phyloP scores from a whole-genome alignment of 2,797 vertebrate genomes.

The Gymnothorax reevesii region DNA sequence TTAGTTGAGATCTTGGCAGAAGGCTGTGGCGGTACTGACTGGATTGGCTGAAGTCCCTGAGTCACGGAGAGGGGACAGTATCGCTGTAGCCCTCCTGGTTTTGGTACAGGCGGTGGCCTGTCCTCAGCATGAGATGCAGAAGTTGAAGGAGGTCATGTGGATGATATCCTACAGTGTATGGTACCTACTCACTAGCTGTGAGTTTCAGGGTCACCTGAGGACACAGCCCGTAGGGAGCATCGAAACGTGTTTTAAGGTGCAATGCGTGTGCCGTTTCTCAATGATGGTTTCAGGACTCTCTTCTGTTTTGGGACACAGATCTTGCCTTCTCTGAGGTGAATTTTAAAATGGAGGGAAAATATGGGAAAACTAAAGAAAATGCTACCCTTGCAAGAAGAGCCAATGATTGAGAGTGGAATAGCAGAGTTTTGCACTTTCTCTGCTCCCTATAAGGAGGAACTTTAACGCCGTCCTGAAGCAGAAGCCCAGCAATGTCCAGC shows the following conservation, averaged over 20 bases:
- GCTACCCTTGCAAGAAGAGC: neutral
- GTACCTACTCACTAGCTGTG: constrained; percentile 28
- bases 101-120: constrained; percentile 42
- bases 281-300: neutral
- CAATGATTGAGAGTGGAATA: neutral
- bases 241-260: neutral
- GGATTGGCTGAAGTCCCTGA: neutral
- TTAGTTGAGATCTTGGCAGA: too few relatives aligned
- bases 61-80: constrained; percentile 25
- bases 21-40: neutral
- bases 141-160: neutral
- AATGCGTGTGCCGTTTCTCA: neutral
- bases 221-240: constrained; percentile 45
- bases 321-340: too few relatives aligned
- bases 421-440: neutral
- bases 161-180: constrained; percentile 37
- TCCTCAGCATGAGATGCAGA: constrained; percentile 28
- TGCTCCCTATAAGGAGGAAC: neutral
- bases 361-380: neutral
- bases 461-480: constrained; percentile 4
- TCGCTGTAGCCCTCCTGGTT: constrained; percentile 39
- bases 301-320: neutral
- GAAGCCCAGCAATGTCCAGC: constrained; percentile 33
- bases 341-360: neutral
- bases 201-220: constrained; percentile 49